Percentiles rank a stretch among this genome's conserved stretches.
These are phyloP conservation scores for Astreopora myriophthalma DNA, from an alignment of 64 coral and sea anemone genomes.

Conservation along the genomic window DNA sequence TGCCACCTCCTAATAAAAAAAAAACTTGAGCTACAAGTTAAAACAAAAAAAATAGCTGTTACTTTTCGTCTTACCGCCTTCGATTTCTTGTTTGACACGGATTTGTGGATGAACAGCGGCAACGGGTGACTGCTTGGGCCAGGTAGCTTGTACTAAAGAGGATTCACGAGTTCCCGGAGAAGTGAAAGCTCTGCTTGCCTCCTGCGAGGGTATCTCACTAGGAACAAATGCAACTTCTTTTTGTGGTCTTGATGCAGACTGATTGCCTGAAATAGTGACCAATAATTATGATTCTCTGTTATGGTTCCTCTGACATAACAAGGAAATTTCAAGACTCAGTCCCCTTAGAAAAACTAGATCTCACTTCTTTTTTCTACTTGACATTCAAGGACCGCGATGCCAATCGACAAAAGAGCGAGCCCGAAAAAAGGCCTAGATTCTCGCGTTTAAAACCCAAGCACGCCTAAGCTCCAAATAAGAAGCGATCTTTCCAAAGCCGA, in stretches of 20 bases:
- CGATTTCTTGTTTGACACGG: constrained; percentile 10
- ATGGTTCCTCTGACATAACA: too few relatives aligned
- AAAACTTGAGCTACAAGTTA: neutral
- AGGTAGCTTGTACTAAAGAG: neutral
- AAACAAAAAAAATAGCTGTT: neutral
- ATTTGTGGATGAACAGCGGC: constrained; percentile 51
- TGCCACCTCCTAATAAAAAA: too few relatives aligned
- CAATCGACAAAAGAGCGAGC: too few relatives aligned
- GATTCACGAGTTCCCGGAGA: neutral
- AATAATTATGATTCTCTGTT: neutral
- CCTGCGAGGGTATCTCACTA: neutral
- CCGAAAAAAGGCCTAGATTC: too few relatives aligned
- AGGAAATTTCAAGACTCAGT: too few relatives aligned
- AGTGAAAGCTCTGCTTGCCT: neutral
- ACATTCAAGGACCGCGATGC: neutral
- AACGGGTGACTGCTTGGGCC: constrained; percentile 38
- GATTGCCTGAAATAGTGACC: neutral
- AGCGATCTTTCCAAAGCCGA: too few relatives aligned
- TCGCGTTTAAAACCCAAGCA: too few relatives aligned
- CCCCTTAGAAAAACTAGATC: too few relatives aligned
- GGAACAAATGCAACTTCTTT: neutral
- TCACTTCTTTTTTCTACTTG: too few relatives aligned
- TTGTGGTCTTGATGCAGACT: neutral
- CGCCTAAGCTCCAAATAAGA: too few relatives aligned
- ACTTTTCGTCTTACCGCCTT: neutral